Percentiles rank a stretch among this genome's conserved stretches.
These are phyloP conservation scores for Ptiloglossa arizonensis DNA, from an alignment of 1,140 invertebrate genomes.

Conservation along the genomic window DNA sequence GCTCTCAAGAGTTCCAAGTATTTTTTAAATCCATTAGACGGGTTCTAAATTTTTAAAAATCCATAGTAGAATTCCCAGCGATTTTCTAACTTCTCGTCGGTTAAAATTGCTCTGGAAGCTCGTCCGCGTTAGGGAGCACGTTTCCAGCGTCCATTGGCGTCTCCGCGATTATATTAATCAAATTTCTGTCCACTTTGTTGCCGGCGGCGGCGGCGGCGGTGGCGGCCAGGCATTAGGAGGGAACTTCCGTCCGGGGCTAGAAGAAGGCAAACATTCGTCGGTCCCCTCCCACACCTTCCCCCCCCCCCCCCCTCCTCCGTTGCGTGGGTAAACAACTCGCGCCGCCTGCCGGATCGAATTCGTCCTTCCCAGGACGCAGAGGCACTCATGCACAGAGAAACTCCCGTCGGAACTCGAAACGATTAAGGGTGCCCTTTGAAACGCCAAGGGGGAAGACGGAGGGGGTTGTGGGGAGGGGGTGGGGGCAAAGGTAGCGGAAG, in stretches of 20 bases:
- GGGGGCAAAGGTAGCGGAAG: conserved; percentile 24
- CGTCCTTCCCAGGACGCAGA: conserved; percentile 47
- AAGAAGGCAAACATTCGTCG: conserved; percentile 70
- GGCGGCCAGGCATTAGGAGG: conserved; percentile 50
- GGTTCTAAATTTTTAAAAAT: background rate
- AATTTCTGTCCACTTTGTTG: conserved; percentile 68
- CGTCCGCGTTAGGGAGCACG: no score
- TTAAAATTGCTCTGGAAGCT: background rate
- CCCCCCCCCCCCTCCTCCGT: no score
- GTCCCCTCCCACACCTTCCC: conserved; percentile 46
- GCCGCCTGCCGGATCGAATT: conserved; percentile 54
- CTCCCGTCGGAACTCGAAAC: conserved; percentile 50
- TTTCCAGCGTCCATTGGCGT: background rate
- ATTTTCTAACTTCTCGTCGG: background rate
- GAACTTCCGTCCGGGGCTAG: conserved; percentile 54
- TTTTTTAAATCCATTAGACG: conserved; percentile 8
- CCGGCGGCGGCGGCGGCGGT: conserved; percentile 3
- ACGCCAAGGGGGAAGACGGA: conserved; percentile 8
- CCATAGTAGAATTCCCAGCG: background rate
- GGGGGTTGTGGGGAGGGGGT: background rate
- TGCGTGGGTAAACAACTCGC: conserved; percentile 58
- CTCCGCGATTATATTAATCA: conserved; percentile 65
- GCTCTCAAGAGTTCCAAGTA: background rate
- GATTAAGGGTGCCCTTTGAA: conserved; percentile 64
- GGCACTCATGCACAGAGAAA: conserved; percentile 40